These are phyloP conservation scores for Reinhardtius hippoglossoides DNA, from an alignment of 2,113 vertebrate genomes.

Conservation along the genomic window DNA sequence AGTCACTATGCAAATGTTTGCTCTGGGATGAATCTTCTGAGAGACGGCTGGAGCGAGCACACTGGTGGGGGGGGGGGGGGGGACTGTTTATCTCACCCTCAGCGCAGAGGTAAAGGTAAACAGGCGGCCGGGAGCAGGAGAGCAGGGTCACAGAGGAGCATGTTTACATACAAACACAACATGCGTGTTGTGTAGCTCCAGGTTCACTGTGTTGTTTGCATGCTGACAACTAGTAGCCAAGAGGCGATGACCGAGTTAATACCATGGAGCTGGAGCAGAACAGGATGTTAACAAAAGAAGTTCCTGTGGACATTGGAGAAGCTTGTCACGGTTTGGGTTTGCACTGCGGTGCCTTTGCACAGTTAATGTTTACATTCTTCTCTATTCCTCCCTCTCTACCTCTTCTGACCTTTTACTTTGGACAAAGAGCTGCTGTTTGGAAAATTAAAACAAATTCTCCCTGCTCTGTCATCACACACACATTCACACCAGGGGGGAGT, in stretches of 20 bases:
- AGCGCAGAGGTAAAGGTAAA: slow-evolving; percentile 52
- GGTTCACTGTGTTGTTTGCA: slow-evolving; percentile 37
- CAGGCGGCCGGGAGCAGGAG: slow-evolving; percentile 35
- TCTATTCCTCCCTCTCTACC: slow-evolving; percentile 20
- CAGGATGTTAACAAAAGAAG: slow-evolving; percentile 64
- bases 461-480: slow-evolving; percentile 5
- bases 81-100: slow-evolving; percentile 34
- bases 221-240: slow-evolving; percentile 47
- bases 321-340: slow-evolving; percentile 13
- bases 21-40: slow-evolving; percentile 11
- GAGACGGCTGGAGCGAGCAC: slow-evolving; percentile 7
- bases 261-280: slow-evolving; percentile 22
- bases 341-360: slow-evolving; percentile 21
- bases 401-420: slow-evolving; percentile 55
- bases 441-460: slow-evolving; percentile 42
- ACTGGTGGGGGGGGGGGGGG: neutral
- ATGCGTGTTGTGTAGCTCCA: slow-evolving; percentile 1
- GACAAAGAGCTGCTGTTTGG: slow-evolving; percentile 64
- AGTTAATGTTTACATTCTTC: slow-evolving; percentile 60
- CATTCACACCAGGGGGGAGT: slow-evolving; percentile 14
- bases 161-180: slow-evolving; percentile 77
- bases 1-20: slow-evolving; percentile 52
- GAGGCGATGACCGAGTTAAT: slow-evolving; percentile 40
- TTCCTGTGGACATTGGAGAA: slow-evolving; percentile 52
- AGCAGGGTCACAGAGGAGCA: slow-evolving; percentile 37